These are phyloP conservation scores for Moxostoma hubbsi DNA, from an alignment of 2,797 vertebrate species.

Conservation along the genomic window DNA sequence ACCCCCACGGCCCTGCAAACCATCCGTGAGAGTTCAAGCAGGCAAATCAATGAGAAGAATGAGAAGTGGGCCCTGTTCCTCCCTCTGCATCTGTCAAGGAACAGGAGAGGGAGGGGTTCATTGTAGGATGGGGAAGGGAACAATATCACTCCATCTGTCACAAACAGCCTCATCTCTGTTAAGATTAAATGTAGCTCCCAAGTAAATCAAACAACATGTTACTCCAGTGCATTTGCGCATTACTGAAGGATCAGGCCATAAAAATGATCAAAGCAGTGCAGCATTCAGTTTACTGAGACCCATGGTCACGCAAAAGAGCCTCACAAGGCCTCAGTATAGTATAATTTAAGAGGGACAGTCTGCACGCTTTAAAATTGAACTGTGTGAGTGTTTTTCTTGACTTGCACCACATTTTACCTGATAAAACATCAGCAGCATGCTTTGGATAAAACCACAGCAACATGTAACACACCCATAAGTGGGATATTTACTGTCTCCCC, in stretches of 20 bases:
- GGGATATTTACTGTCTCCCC: constrained; percentile 70
- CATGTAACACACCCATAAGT: constrained; percentile 65
- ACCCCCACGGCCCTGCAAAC: constrained; percentile 63
- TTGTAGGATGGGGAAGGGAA: constrained; percentile 70
- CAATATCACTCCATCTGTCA: constrained; percentile 86
- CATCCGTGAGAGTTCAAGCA: constrained; percentile 78
- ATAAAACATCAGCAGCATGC: neutral
- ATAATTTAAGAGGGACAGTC: neutral
- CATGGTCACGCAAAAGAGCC: neutral
- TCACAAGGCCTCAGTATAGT: neutral
- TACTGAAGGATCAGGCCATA: constrained; percentile 65
- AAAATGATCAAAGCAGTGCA: constrained; percentile 33
- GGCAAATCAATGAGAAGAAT: constrained; percentile 84
- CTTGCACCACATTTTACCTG: neutral
- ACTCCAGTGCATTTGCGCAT: constrained; percentile 68
- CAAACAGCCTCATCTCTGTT: constrained; percentile 77
- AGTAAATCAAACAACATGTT: constrained; percentile 72
- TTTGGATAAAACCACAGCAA: constrained; percentile 41
- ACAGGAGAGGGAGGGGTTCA: constrained; percentile 74
- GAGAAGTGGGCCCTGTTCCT: constrained; percentile 75
- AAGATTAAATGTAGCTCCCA: constrained; percentile 75
- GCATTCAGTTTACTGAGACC: constrained; percentile 1
- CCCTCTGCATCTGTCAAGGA: constrained; percentile 84
- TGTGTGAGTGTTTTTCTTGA: neutral
- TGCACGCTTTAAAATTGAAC: too few relatives aligned